Conservation (phyloP, 2,113 vertebrate species). For the Hemicordylus capensis region DNA sequence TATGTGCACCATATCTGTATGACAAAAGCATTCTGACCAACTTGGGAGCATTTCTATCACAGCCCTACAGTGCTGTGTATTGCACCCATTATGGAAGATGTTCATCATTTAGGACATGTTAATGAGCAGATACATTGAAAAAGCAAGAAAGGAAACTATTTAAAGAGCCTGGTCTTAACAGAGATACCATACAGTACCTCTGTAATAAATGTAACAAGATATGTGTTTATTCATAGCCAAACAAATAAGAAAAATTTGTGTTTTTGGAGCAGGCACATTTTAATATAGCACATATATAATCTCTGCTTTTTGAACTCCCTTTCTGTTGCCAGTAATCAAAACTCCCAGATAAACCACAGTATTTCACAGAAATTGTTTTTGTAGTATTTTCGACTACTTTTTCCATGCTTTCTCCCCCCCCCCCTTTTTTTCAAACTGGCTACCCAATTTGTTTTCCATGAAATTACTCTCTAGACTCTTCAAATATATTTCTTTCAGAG, state of each 20-base stretch:
- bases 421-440: neutral
- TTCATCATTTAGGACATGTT: neutral
- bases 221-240: neutral
- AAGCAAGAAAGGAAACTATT: neutral
- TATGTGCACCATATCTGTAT: neutral
- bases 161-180: neutral
- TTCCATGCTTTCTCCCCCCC: neutral
- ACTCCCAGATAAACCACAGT: neutral
- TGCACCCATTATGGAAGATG: neutral
- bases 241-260: neutral
- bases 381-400: slow-evolving; percentile 18
- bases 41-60: neutral
- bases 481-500: slow-evolving; percentile 58
- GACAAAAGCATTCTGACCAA: neutral
- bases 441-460: slow-evolving; percentile 53
- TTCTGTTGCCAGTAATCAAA: slow-evolving; percentile 25
- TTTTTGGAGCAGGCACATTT: neutral
- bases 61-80: neutral
- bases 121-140: neutral
- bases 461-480: slow-evolving; percentile 65
- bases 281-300: neutral
- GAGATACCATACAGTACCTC: neutral
- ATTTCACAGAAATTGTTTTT: slow-evolving; percentile 15
- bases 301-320: neutral
- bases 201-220: neutral